Evolutionary conservation across 2,888 invertebrate species (phyloP).

Genomic region (Apodemia zela): DNA sequence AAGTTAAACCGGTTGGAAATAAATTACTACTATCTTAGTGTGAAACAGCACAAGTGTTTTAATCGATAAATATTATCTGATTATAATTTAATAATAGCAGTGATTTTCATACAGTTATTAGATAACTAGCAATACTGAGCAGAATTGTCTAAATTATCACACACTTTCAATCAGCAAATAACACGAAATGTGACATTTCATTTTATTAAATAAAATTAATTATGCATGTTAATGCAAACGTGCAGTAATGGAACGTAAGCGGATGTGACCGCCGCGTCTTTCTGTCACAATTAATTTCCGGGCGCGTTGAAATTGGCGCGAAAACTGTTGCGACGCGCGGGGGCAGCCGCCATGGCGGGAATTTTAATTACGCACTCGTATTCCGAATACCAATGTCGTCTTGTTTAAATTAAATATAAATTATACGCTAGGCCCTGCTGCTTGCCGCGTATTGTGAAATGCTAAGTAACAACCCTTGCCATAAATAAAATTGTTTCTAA

Average conservation of each 20-base stretch:
- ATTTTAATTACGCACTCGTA: conserved; percentile 81
- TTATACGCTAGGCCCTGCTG: conserved; percentile 76
- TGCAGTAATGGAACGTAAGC: conserved; percentile 69
- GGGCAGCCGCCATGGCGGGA: conserved; percentile 70
- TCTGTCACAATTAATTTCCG: conserved; percentile 81
- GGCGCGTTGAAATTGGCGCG: conserved; percentile 80
- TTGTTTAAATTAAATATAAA: conserved; percentile 81
- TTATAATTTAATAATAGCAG: too few relatives aligned
- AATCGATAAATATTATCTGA: too few relatives aligned
- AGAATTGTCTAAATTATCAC: conserved; percentile 6
- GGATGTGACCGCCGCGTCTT: conserved; percentile 79
- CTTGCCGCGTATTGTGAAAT: conserved; percentile 68
- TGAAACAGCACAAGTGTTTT: too few relatives aligned
- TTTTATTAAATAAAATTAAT: conserved; percentile 18
- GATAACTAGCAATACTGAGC: neutral
- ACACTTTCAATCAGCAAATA: conserved; percentile 9
- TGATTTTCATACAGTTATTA: too few relatives aligned
- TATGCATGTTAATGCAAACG: conserved; percentile 34
- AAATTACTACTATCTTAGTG: too few relatives aligned
- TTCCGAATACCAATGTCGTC: conserved; percentile 80
- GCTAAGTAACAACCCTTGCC: conserved; percentile 62
- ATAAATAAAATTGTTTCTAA: conserved; percentile 12
- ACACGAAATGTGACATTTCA: conserved; percentile 18
- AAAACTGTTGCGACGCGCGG: conserved; percentile 72
- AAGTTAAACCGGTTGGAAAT: too few relatives aligned